Evolutionary conservation across 2,113 vertebrate species (phyloP), one percentile per base, ranked within the genome.

Genomic region (Rostratula benghalensis): DNA sequence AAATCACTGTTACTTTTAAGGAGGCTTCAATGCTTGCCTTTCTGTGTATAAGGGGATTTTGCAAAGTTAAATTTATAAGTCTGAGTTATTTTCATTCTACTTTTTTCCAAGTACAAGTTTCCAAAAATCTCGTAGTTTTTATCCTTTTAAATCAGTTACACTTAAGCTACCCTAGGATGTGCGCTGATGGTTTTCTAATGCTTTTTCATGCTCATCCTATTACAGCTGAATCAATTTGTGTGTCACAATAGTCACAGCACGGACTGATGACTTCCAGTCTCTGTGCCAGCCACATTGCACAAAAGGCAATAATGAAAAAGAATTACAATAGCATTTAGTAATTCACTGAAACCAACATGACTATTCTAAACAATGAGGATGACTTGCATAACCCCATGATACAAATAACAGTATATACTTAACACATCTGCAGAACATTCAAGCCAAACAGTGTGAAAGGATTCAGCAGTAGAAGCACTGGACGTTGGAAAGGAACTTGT

Each of bases 191-290:
- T 65, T 92, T 87, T 79, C 37, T 73, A 87, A 57, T 54, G 64
- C 21, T 61, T 93, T 81, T 39, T 90, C 67, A 73, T 61, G 45
- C 27, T 95, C 31, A 39, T 83, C 39, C 64, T 87, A 35, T 53
- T 89, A 68, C 19, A 53, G 6, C 22, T 75, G 69, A 87, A 85
- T 61, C 53, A 74, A 83, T 90, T 80, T 86, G 41, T 88, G n/a
- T 90, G 68, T 83, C 59, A 80, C 68, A 74, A 56, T 57, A 93
- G 41, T 74, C 90, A 85, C 67, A 83, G 77, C 59, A 83, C 20
- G 67, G 78, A 90, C 90, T 83, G 87, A 89, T 83, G 87, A 88
- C 54, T 93, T 91, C 82, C 78, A 90, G 59, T 50, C 70, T 86
- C 82, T 35, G 20, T 88, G 51, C 30, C 82, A 94, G 59, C 31